A percentile compares a stretch with the other conserved stretches of the same genome.
phyloP scores from a whole-genome alignment of 1,140 invertebrate species.

The Anoplophora glabripennis region DNA sequence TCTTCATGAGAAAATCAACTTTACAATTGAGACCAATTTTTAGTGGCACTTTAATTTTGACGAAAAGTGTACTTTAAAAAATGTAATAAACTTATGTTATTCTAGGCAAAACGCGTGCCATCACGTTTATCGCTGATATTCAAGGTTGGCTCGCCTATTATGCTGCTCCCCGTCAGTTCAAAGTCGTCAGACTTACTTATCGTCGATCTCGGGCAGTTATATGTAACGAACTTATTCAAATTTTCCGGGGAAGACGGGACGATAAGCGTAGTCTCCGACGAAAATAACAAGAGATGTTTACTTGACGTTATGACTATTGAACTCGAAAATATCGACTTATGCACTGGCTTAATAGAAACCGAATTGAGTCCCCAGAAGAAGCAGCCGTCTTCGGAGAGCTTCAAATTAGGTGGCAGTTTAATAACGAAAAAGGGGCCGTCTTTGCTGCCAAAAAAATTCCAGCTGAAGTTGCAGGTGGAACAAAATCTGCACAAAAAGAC shows the following conservation, averaged over 20 bases:
- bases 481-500: conserved; percentile 64
- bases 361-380: conserved; percentile 31
- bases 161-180: conserved; percentile 84
- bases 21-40: too few species aligned
- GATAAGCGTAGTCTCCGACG: conserved; percentile 52
- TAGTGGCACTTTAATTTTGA: too few species aligned
- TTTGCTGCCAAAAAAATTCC: conserved; percentile 76
- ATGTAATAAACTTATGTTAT: too few species aligned
- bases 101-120: conserved; percentile 30
- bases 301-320: conserved; percentile 76
- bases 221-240: conserved; percentile 72
- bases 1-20: too few species aligned
- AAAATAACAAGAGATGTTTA: conserved; percentile 51
- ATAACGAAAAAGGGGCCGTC: conserved; percentile 59
- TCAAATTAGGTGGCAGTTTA: conserved; percentile 53
- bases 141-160: conserved; percentile 76
- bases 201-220: conserved; percentile 77
- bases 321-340: conserved; percentile 80
- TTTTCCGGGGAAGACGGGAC: conserved; percentile 58
- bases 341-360: conserved; percentile 57
- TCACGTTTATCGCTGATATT: conserved; percentile 62
- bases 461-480: conserved; percentile 76
- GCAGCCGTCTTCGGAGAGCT: conserved; percentile 11
- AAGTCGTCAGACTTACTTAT: conserved; percentile 74
- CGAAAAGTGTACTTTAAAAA: too few species aligned